Conservation (phyloP, 2,888 invertebrate species). For the Caenorhabditis sp. region DNA sequence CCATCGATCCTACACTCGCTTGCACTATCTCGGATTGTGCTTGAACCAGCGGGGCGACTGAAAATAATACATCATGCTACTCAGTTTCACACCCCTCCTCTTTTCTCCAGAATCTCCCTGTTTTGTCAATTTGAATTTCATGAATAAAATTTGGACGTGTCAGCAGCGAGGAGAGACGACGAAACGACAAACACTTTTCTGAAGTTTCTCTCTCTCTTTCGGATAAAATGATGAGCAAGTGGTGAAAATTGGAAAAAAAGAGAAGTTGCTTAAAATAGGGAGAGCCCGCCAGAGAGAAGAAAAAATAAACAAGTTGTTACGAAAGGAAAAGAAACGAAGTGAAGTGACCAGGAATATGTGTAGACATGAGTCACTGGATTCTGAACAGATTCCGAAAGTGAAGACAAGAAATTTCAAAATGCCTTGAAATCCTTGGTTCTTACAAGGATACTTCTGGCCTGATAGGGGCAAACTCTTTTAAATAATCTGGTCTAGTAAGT, state of each 20-base stretch:
- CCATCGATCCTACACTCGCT: constrained; percentile 66
- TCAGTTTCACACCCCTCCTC: constrained; percentile 1
- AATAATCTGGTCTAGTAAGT: too few relatives aligned
- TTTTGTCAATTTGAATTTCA: constrained; percentile 60
- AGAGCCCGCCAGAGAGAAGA: constrained; percentile 1
- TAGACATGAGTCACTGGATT: constrained; percentile 1
- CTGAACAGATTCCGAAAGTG: background rate
- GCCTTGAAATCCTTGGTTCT: background rate
- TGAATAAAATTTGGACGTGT: constrained; percentile 56
- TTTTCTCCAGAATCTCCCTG: constrained; percentile 4
- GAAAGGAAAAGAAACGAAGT: background rate
- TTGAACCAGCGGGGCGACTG: constrained; percentile 80
- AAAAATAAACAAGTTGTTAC: constrained; percentile 44
- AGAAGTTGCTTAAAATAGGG: constrained; percentile 17
- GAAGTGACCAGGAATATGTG: background rate
- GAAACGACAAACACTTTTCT: constrained; percentile 47
- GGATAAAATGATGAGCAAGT: constrained; percentile 44
- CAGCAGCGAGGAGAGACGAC: background rate
- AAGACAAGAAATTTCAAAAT: too few relatives aligned
- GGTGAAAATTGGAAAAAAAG: constrained; percentile 32
- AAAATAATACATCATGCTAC: constrained; percentile 26
- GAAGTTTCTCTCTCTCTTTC: constrained; percentile 23
- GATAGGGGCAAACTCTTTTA: too few relatives aligned
- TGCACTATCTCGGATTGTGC: constrained; percentile 74
- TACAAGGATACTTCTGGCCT: too few relatives aligned